phyloP scores from a whole-genome alignment of 1,140 invertebrate species.

The Latrodectus geometricus region DNA sequence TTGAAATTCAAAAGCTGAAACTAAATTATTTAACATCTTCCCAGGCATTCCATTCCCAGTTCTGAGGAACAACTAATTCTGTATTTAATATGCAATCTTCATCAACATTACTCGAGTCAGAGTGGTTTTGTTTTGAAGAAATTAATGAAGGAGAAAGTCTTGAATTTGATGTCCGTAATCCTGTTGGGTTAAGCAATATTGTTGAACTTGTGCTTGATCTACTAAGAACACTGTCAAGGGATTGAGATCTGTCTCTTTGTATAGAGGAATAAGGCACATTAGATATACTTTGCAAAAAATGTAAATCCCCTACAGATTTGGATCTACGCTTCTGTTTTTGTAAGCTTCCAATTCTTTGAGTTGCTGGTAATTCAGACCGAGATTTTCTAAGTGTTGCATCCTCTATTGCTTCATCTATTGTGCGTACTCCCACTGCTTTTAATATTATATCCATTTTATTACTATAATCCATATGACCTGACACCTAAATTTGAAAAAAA shows the following conservation, averaged over 20 bases:
- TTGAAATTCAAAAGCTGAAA: background rate
- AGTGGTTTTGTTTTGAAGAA: background rate
- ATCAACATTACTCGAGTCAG: background rate
- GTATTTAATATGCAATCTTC: background rate
- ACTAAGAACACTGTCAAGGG: constrained; percentile 56
- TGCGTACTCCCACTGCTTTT: constrained; percentile 69
- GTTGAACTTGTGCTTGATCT: constrained; percentile 26
- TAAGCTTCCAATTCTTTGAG: background rate
- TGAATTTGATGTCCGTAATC: constrained; percentile 25
- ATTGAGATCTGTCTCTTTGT: constrained; percentile 41
- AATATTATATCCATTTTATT: constrained; percentile 75
- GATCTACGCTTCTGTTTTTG: background rate
- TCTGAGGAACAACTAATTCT: constrained; percentile 17
- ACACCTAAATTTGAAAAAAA: constrained; percentile 65
- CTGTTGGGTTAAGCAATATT: constrained; percentile 24
- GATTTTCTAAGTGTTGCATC: constrained; percentile 56
- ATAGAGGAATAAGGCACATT: background rate
- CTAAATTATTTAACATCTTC: background rate
- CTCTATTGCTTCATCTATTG: constrained; percentile 59
- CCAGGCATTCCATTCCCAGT: constrained; percentile 45
- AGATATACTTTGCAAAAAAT: background rate
- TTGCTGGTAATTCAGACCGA: constrained; percentile 48
- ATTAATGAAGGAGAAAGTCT: constrained; percentile 4
- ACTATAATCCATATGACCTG: constrained; percentile 76
- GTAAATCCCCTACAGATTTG: constrained; percentile 20